These are phyloP conservation scores for Crotalus adamanteus DNA, from an alignment of 2,797 vertebrate species.

Conservation along the genomic window DNA sequence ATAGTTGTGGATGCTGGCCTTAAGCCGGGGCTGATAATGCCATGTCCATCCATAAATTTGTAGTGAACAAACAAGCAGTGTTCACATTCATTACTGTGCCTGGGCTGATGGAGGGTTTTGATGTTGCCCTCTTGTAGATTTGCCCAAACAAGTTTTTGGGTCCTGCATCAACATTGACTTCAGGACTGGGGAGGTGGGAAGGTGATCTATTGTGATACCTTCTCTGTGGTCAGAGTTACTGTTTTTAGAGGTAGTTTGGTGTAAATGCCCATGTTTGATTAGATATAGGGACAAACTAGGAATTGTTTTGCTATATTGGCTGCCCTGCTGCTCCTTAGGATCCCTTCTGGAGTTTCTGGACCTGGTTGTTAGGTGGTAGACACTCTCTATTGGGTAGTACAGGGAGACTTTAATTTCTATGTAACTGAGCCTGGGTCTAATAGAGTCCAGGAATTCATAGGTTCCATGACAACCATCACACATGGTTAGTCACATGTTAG, in stretches of 20 bases:
- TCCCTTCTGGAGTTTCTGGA: neutral
- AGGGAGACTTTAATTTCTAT: neutral
- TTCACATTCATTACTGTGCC: neutral
- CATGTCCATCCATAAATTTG: neutral
- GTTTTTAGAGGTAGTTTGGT: neutral
- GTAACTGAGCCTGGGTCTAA: neutral
- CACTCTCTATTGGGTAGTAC: neutral
- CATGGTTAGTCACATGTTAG: neutral
- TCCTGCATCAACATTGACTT: neutral
- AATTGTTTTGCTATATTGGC: neutral
- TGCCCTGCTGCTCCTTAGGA: neutral
- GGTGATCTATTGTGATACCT: neutral
- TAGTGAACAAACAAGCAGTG: neutral
- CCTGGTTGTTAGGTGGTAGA: neutral
- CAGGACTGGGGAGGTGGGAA: neutral
- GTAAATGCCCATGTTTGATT: neutral
- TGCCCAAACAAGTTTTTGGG: neutral
- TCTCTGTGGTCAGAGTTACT: neutral
- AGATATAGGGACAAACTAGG: neutral
- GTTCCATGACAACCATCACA: neutral
- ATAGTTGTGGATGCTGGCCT: neutral
- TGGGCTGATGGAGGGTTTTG: neutral
- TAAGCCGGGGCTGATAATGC: neutral
- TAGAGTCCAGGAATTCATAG: neutral
- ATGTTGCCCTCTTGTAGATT: neutral